phyloP scores from a whole-genome alignment of 2,113 vertebrate genomes.

The Aramus guarauna region DNA sequence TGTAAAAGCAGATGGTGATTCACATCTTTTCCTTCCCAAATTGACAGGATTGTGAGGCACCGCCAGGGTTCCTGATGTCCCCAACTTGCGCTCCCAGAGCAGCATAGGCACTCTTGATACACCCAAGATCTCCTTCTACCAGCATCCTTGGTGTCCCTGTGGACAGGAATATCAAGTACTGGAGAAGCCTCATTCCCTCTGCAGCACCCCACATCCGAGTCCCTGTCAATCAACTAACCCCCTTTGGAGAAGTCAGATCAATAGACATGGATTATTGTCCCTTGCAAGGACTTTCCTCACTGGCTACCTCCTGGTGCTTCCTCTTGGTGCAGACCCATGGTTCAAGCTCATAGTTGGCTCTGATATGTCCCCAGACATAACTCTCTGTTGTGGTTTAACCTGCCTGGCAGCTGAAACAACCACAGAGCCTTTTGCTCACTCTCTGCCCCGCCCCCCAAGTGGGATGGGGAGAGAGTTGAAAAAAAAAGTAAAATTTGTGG shows the following conservation, averaged over 20 bases:
- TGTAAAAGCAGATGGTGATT: background rate
- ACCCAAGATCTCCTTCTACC: background rate
- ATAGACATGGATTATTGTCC: background rate
- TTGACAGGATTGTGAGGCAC: background rate
- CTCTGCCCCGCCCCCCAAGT: too few relatives aligned
- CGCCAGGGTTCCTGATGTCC: too few relatives aligned
- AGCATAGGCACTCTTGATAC: background rate
- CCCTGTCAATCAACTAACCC: background rate
- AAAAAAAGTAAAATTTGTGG: too few relatives aligned
- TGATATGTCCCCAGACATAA: accelerated
- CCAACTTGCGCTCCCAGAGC: background rate
- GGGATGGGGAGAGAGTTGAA: too few relatives aligned
- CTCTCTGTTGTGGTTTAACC: background rate
- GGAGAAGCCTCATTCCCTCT: background rate
- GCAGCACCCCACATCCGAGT: background rate
- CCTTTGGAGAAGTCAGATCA: background rate
- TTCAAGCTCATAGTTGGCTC: background rate
- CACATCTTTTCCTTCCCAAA: background rate
- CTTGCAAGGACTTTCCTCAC: background rate
- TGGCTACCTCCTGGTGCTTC: background rate
- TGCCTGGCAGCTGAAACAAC: too few relatives aligned
- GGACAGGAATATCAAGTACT: background rate
- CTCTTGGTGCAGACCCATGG: background rate
- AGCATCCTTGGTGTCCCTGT: background rate
- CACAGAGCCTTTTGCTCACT: too few relatives aligned